phyloP scores from a whole-genome alignment of 1,140 invertebrate genomes.

The Caerostris extrusa region DNA sequence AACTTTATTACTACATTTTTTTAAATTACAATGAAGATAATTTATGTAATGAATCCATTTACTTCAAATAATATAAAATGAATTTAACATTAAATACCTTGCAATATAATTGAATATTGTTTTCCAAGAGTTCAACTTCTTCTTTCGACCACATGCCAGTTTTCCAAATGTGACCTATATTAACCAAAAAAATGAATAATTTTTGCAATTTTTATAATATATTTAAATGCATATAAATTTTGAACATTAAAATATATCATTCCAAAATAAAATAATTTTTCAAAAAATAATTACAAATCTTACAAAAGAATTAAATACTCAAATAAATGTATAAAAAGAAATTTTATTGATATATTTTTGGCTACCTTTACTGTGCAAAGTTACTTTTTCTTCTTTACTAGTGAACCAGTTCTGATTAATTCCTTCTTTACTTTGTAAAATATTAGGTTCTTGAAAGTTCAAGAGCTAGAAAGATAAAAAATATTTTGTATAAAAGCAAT shows the following conservation, averaged over 20 bases:
- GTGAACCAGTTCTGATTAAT: constrained; percentile 82
- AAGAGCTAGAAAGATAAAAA: constrained; percentile 52
- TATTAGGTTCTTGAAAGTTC: constrained; percentile 55
- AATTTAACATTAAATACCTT: constrained; percentile 78
- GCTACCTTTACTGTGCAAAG: constrained; percentile 81
- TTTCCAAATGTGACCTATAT: constrained; percentile 82
- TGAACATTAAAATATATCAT: background rate
- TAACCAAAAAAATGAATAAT: background rate
- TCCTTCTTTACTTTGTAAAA: constrained; percentile 51
- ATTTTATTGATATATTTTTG: background rate
- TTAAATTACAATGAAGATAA: background rate
- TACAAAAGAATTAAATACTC: background rate
- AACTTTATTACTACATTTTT: too few relatives aligned
- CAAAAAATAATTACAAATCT: background rate
- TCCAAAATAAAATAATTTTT: background rate
- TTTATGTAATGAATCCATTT: too few relatives aligned
- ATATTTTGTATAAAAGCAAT: background rate
- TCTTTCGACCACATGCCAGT: constrained; percentile 84
- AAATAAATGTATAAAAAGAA: constrained; percentile 14
- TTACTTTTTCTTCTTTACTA: constrained; percentile 82
- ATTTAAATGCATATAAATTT: background rate
- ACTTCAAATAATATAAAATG: background rate
- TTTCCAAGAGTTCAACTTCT: constrained; percentile 82
- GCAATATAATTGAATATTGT: constrained; percentile 83
- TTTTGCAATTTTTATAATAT: background rate